Evolutionary conservation across 2,888 invertebrate genomes (phyloP).

Genomic region (Allolobophora icterica): DNA sequence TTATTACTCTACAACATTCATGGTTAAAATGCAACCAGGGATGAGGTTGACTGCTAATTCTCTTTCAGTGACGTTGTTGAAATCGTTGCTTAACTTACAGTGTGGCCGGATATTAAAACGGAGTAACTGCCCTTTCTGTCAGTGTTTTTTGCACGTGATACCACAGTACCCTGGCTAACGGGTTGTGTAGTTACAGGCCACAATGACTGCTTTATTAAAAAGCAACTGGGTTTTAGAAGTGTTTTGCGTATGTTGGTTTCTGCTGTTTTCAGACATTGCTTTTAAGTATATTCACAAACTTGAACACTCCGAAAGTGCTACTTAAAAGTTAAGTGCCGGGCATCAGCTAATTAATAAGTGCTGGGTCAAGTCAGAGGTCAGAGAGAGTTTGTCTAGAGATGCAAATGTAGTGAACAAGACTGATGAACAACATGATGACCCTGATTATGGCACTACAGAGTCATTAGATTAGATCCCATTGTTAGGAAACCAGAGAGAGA

Average conservation of each 20-base stretch:
- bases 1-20: background rate
- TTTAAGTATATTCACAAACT: background rate
- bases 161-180: background rate
- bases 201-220: background rate
- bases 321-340: background rate
- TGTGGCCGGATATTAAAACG: background rate
- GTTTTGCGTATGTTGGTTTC: background rate
- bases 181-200: background rate
- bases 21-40: background rate
- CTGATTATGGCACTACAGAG: background rate
- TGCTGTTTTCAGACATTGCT: background rate
- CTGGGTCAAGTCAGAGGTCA: too few species aligned
- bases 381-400: background rate
- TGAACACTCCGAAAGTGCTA: background rate
- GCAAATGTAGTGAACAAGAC: too few species aligned
- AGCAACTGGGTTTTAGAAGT: background rate
- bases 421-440: too few species aligned
- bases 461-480: background rate
- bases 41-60: background rate
- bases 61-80: background rate
- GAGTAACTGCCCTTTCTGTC: background rate
- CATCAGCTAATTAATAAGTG: too few species aligned
- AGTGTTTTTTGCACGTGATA: background rate
- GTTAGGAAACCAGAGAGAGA: background rate
- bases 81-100: background rate